phyloP scores from a whole-genome alignment of 2,797 vertebrate genomes.

The Tragopan temminckii region DNA sequence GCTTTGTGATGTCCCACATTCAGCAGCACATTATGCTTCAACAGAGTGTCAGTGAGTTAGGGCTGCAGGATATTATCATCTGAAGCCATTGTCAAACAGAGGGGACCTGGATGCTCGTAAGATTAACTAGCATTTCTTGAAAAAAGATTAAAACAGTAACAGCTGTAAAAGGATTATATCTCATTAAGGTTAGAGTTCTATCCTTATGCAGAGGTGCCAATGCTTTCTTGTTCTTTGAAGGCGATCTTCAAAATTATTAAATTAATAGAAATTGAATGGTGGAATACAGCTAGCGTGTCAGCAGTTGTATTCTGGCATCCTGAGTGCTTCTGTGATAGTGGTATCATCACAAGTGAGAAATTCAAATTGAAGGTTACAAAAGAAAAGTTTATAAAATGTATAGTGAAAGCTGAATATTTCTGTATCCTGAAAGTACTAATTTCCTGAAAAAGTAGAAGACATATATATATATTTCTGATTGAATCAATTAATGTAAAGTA shows the following conservation, averaged over 20 bases:
- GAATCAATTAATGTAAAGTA: background rate
- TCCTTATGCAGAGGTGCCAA: background rate
- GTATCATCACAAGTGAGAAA: background rate
- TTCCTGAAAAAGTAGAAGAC: background rate
- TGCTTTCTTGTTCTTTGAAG: background rate
- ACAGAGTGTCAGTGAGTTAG: background rate
- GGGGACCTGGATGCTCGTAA: background rate
- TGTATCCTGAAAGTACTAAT: background rate
- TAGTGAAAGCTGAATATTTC: background rate
- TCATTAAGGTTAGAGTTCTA: background rate
- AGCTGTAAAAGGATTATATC: background rate
- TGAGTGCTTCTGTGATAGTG: background rate
- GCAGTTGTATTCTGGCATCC: background rate
- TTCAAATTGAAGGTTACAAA: rapidly evolving
- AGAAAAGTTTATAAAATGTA: background rate
- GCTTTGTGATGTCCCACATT: slow-evolving; percentile 59
- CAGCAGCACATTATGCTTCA: background rate
- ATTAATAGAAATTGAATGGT: background rate
- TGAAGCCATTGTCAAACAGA: background rate
- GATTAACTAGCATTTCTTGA: background rate
- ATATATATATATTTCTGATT: background rate
- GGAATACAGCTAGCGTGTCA: background rate
- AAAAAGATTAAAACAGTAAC: background rate
- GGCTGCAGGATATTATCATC: background rate
- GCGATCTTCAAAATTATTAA: background rate